These are phyloP conservation scores for Phrynocephalus versicolor DNA, from an alignment of 2,113 vertebrate genomes.

Conservation along the genomic window DNA sequence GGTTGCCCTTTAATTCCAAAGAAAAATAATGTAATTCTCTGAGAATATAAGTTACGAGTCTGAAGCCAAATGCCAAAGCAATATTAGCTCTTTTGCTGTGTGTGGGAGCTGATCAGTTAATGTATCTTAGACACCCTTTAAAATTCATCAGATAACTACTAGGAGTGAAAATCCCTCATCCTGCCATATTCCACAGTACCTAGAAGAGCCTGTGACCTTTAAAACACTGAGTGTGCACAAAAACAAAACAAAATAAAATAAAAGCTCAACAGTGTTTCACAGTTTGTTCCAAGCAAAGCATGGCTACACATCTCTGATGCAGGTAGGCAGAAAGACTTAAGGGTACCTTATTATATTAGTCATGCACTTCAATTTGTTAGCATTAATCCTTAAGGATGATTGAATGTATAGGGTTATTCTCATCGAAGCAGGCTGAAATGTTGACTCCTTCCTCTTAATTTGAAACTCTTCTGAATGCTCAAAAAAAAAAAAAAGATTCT, in stretches of 20 bases:
- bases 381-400: background rate
- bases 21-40: slow-evolving; percentile 29
- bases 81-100: slow-evolving; percentile 38
- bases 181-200: slow-evolving; percentile 42
- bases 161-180: slow-evolving; percentile 42
- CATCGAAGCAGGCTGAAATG: background rate
- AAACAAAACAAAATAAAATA: slow-evolving; percentile 31
- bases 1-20: slow-evolving; percentile 25
- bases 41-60: slow-evolving; percentile 20
- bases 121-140: slow-evolving; percentile 37
- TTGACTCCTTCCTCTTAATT: background rate
- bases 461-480: background rate
- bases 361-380: background rate
- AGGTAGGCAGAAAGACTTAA: background rate
- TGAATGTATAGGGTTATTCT: background rate
- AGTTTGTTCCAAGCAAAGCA: background rate
- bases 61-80: slow-evolving; percentile 39
- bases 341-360: background rate
- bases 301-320: background rate
- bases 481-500: too few relatives aligned
- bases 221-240: slow-evolving; percentile 38
- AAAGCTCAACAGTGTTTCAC: slow-evolving; percentile 22
- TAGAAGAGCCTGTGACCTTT: slow-evolving; percentile 56
- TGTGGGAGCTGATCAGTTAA: slow-evolving; percentile 43
- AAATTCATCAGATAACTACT: slow-evolving; percentile 41